Conservation (phyloP, 2,888 invertebrate genomes). For the Ptychoptera albimana region DNA sequence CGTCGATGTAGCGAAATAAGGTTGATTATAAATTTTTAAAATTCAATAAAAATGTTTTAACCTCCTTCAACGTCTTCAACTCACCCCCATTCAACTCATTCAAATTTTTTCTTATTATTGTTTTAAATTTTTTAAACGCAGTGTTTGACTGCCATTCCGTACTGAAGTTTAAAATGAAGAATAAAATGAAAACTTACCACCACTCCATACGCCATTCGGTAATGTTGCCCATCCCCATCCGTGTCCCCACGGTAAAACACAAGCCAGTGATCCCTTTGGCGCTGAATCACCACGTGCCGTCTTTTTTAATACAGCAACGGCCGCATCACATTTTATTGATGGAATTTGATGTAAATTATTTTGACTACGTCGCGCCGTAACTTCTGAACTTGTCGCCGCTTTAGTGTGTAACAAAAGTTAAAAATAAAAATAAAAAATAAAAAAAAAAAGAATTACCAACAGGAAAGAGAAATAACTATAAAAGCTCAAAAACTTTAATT, state of each 20-base stretch:
- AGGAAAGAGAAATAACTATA: background rate
- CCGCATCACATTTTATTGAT: slow-evolving; percentile 28
- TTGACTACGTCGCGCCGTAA: slow-evolving; percentile 23
- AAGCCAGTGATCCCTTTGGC: slow-evolving; percentile 25
- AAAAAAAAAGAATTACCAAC: background rate
- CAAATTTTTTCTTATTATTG: too few relatives aligned
- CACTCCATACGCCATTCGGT: slow-evolving; percentile 48
- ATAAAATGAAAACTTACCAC: slow-evolving; percentile 31
- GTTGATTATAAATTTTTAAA: too few relatives aligned
- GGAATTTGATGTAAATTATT: slow-evolving; percentile 19
- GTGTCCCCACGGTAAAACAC: slow-evolving; percentile 44
- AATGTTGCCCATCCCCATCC: slow-evolving; percentile 61
- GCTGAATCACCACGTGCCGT: slow-evolving; percentile 21
- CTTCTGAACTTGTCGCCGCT: slow-evolving; percentile 39
- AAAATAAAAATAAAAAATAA: slow-evolving; percentile 3
- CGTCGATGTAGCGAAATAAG: too few relatives aligned
- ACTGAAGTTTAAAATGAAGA: too few relatives aligned
- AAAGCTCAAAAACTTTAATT: background rate
- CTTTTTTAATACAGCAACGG: slow-evolving; percentile 30
- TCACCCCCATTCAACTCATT: too few relatives aligned
- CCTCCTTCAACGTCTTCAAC: too few relatives aligned
- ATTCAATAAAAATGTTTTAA: too few relatives aligned
- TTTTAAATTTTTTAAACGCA: too few relatives aligned
- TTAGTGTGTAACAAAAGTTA: slow-evolving; percentile 10
- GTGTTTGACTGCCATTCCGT: too few relatives aligned